Evolutionary conservation across 1,140 invertebrate genomes (phyloP).

Genomic region (Pseudomyrmex pallidus): DNA sequence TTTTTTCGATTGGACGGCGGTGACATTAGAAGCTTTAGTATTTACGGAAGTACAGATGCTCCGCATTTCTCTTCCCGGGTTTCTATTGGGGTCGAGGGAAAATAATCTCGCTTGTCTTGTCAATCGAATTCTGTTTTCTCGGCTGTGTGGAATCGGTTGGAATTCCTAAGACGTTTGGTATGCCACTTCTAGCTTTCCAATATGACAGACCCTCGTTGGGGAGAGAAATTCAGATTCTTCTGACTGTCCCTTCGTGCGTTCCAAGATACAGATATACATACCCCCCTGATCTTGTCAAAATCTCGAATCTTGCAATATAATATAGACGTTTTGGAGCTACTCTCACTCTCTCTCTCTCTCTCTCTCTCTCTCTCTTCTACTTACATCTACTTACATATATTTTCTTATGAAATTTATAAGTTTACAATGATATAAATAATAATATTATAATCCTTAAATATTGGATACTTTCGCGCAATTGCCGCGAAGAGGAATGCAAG

Average conservation of each 20-base stretch:
- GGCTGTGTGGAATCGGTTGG: slow-evolving; percentile 74
- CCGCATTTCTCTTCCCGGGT: slow-evolving; percentile 74
- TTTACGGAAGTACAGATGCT: slow-evolving; percentile 82
- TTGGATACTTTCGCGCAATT: slow-evolving; percentile 4
- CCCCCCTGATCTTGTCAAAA: background rate
- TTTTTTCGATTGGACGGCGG: slow-evolving; percentile 55
- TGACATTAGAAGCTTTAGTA: slow-evolving; percentile 75
- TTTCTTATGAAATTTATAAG: background rate
- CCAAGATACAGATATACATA: slow-evolving; percentile 8
- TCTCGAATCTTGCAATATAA: background rate
- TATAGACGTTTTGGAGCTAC: background rate
- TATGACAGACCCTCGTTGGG: slow-evolving; percentile 59
- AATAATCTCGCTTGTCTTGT: slow-evolving; percentile 74
- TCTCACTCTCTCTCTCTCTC: too few species aligned
- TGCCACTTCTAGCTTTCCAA: slow-evolving; percentile 31
- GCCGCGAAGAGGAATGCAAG: slow-evolving; percentile 15
- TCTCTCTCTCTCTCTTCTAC: too few species aligned
- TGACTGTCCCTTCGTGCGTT: slow-evolving; percentile 26
- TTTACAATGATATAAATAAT: background rate
- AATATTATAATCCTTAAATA: slow-evolving; percentile 13
- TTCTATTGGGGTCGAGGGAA: slow-evolving; percentile 65
- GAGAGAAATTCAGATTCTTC: slow-evolving; percentile 64
- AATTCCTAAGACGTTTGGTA: slow-evolving; percentile 81
- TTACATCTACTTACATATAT: background rate
- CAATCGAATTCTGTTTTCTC: slow-evolving; percentile 84